Percentiles rank a stretch among this genome's conserved stretches.
Evolutionary conservation across 2,113 vertebrate genomes (phyloP).

Genomic region (cattle (Bos taurus)): DNA sequence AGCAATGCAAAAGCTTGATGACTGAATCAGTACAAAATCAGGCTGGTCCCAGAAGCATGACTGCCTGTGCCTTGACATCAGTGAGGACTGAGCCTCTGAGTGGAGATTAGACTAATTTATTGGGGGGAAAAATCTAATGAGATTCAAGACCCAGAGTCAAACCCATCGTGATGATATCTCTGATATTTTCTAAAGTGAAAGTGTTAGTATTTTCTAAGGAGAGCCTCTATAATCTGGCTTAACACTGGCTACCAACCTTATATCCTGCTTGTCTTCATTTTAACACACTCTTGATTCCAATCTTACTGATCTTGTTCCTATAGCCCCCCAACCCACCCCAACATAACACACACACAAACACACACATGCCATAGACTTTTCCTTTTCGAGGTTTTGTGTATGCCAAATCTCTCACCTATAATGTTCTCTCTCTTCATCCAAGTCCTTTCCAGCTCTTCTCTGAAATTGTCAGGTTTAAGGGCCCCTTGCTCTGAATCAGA

Average conservation of each 20-base stretch:
- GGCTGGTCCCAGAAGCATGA: neutral
- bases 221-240: neutral
- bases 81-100: neutral
- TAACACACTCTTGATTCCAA: neutral
- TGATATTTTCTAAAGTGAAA: neutral
- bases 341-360: neutral
- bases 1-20: neutral
- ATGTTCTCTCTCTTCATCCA: neutral
- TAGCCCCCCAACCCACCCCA: neutral
- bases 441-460: neutral
- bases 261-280: neutral
- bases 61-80: neutral
- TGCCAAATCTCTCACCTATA: neutral
- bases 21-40: neutral
- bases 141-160: neutral
- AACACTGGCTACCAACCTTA: neutral
- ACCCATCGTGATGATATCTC: neutral
- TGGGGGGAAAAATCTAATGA: accelerated
- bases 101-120: neutral
- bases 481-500: neutral
- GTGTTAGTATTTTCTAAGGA: neutral
- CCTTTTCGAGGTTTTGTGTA: neutral
- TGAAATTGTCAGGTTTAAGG: neutral
- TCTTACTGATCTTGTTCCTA: neutral
- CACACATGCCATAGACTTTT: neutral